Evolutionary conservation across 2,797 vertebrate genomes (phyloP).

Genomic region (Aeoliscus strigatus): DNA sequence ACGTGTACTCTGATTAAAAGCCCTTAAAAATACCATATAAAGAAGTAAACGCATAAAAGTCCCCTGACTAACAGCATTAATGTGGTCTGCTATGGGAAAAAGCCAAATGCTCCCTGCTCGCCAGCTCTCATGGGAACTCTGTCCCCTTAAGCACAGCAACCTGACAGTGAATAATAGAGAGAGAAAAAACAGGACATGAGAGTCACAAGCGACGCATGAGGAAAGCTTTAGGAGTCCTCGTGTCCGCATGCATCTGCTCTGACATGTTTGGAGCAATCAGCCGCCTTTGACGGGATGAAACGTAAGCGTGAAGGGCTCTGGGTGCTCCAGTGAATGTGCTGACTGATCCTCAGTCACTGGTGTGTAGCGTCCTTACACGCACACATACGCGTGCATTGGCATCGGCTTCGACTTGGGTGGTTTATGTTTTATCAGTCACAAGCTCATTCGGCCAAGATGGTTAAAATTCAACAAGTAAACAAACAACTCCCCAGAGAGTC

Average conservation of each 20-base stretch:
- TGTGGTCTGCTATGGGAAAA: conserved; percentile 34
- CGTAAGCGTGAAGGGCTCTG: conserved; percentile 41
- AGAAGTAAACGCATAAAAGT: conserved; percentile 21
- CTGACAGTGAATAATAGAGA: conserved; percentile 39
- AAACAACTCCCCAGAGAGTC: conserved; percentile 49
- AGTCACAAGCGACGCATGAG: conserved; percentile 1
- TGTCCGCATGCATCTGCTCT: conserved; percentile 33
- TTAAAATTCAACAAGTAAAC: conserved; percentile 58
- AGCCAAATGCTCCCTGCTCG: conserved; percentile 29
- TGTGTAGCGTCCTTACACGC: conserved; percentile 53
- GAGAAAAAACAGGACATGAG: conserved; percentile 14
- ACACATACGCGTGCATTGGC: conserved; percentile 14
- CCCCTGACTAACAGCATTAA: conserved; percentile 40
- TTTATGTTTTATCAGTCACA: conserved; percentile 51
- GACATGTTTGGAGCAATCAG: conserved; percentile 59
- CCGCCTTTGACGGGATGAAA: conserved; percentile 57
- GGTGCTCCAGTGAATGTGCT: conserved; percentile 37
- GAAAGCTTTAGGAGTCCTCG: conserved; percentile 22
- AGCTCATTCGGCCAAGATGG: conserved; percentile 39
- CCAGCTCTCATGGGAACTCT: conserved; percentile 33
- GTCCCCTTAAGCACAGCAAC: conserved; percentile 29
- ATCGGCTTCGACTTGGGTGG: conserved; percentile 66
- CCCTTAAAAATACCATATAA: conserved; percentile 13
- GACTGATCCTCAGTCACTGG: conserved; percentile 38
- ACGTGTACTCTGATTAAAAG: conserved; percentile 16